Evolutionary conservation across 2,888 invertebrate species (phyloP).

Genomic region (Eledona agricola): DNA sequence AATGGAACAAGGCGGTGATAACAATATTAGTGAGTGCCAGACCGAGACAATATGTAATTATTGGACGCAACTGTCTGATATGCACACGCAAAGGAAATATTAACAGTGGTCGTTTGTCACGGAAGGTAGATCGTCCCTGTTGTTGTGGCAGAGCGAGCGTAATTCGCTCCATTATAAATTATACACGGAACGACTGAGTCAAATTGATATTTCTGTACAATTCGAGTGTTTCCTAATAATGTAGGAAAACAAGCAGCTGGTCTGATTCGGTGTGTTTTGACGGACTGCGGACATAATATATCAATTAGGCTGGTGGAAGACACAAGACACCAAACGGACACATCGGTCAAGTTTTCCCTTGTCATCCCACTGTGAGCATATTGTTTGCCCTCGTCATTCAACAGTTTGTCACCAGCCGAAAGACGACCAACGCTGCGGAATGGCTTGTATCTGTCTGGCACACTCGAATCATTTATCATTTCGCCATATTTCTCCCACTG

Average conservation of each 20-base stretch:
- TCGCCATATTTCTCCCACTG: constrained; percentile 56
- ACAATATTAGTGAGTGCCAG: constrained; percentile 55
- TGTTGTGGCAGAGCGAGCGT: constrained; percentile 40
- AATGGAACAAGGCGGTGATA: constrained; percentile 50
- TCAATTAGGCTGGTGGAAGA: constrained; percentile 25
- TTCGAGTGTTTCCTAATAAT: no score
- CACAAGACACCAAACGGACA: constrained; percentile 32
- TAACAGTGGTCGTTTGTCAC: constrained; percentile 54
- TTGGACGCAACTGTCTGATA: constrained; percentile 50
- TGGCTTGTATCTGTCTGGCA: constrained; percentile 58
- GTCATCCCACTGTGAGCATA: constrained; percentile 31
- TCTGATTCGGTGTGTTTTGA: no score
- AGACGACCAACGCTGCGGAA: constrained; percentile 55
- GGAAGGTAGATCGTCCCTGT: constrained; percentile 47
- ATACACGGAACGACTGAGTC: constrained; percentile 16
- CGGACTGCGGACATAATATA: constrained; percentile 11
- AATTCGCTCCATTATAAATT: constrained; percentile 45
- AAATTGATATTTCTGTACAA: constrained; percentile 13
- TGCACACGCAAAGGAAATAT: constrained; percentile 56
- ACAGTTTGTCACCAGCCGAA: constrained; percentile 58
- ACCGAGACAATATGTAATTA: constrained; percentile 55
- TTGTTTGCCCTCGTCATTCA: constrained; percentile 57
- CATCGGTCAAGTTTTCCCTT: constrained; percentile 22
- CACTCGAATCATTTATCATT: constrained; percentile 60
- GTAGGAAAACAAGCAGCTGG: no score